phyloP scores from a whole-genome alignment of 1,140 invertebrate genomes.

The Phenacoccus solenopsis region DNA sequence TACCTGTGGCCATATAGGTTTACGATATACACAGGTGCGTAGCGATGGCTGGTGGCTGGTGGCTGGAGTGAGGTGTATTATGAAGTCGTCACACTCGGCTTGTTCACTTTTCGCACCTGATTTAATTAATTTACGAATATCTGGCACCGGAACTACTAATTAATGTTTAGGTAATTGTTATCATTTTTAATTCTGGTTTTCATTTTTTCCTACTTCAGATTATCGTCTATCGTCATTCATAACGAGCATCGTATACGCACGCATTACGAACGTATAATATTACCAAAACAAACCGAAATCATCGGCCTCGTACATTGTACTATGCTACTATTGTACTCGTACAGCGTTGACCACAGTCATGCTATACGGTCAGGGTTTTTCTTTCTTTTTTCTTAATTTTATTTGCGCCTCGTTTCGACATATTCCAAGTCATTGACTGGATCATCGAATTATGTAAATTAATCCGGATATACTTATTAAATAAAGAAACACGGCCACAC shows the following conservation, averaged over 20 bases:
- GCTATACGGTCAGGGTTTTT: neutral
- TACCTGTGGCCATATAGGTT: too few relatives aligned
- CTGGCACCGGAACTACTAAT: neutral
- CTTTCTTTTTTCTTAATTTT: too few relatives aligned
- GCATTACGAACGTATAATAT: too few relatives aligned
- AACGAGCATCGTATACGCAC: neutral
- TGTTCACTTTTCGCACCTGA: neutral
- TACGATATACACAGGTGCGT: too few relatives aligned
- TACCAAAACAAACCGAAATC: neutral
- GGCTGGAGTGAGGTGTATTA: too few relatives aligned
- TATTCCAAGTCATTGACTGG: neutral
- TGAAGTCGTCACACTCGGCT: neutral
- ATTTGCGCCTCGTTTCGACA: neutral
- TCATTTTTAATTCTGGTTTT: too few relatives aligned
- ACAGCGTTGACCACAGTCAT: neutral
- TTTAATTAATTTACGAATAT: constrained; percentile 4
- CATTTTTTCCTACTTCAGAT: too few relatives aligned
- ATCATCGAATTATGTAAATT: constrained; percentile 3
- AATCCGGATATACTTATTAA: constrained; percentile 3
- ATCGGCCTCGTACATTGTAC: neutral
- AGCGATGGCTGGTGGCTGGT: too few relatives aligned
- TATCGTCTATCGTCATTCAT: neutral
- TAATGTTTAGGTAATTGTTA: neutral
- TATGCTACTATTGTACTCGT: neutral
- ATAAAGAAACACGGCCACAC: neutral